Conservation (phyloP, 2,113 vertebrate genomes). For the Apeltes quadracus region DNA sequence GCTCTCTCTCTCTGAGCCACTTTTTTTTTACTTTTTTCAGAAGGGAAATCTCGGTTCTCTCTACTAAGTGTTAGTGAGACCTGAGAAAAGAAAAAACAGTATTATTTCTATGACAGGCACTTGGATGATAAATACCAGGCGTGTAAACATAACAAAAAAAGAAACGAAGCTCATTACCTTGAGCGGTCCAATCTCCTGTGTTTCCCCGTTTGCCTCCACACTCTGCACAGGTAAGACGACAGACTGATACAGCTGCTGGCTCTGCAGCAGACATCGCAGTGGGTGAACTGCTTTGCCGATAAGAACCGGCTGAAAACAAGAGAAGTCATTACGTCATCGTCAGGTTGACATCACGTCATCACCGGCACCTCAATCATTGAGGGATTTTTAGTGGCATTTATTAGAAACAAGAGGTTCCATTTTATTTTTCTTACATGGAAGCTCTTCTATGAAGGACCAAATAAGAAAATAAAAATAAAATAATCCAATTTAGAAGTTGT, state of each 20-base stretch:
- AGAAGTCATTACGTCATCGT: not conserved
- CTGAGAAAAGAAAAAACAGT: conserved; percentile 66
- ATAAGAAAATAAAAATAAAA: too few relatives aligned
- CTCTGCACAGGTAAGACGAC: conserved; percentile 79
- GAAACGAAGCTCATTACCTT: conserved; percentile 78
- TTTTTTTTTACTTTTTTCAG: conserved; percentile 54
- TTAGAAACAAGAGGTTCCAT: not conserved
- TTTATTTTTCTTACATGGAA: not conserved
- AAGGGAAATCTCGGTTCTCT: conserved; percentile 72
- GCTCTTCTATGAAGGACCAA: too few relatives aligned
- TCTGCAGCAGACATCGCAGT: conserved; percentile 82
- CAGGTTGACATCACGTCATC: not conserved
- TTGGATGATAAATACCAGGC: not conserved
- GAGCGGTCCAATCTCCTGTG: conserved; percentile 81
- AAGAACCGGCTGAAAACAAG: conserved; percentile 79
- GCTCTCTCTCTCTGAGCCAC: conserved; percentile 16
- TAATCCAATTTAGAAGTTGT: not conserved
- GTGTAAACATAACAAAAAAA: not conserved
- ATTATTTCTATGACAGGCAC: not conserved
- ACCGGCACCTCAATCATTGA: not conserved
- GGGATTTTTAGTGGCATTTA: not conserved
- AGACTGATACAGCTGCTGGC: conserved; percentile 77
- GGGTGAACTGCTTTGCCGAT: conserved; percentile 83
- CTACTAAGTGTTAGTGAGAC: conserved; percentile 85
- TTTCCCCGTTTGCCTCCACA: conserved; percentile 63